Base-by-base conservation (phyloP, 2,113 vertebrate species). In the Coregonus clupeaformis region DNA sequence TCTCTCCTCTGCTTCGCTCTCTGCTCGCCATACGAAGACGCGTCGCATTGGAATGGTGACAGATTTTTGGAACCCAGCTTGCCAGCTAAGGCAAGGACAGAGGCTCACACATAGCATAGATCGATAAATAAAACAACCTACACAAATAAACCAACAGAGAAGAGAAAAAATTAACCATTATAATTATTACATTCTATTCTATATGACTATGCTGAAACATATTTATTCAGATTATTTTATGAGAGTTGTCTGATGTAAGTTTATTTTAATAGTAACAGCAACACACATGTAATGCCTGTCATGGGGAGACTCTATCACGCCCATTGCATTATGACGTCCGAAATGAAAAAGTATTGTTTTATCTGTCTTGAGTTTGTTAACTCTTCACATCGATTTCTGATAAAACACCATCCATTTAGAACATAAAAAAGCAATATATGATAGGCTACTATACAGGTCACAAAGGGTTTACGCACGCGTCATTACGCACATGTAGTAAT, bases 261-360 rank as follows among this genome's bases (percentile, higher is more conserved):
- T 82, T 82, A 76, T 81, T 86, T 77, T 81, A 72, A 75, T 77
- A 66, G 78, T 65, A 73, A 74, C 72, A 78, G 81, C 84, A 90
- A 91, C 82, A 67, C 42, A 11, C 36, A 42, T 42, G 67, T 66
- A 29, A 71, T 42, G 55, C 29, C 72, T 62, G 45, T 79, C 68
- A 45, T 32, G 68, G 52, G 72, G 14, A 74, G 14, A 6, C 0
- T 49, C 7, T 42, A 30, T 74, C 76, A 81, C 90, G 68, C 84
- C 85, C 85, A 79, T 73, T 82, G 62, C 13, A 63, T 85, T 84
- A 63, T 88, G 85, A 86, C 82, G 75, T 75, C 55, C 65, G 67
- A 71, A 71, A 77, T 32, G 22, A 73, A 81, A 76, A 76, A 73
- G 74, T 24, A 59, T 69, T 29, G 63, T 67, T 66, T 72, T 25